Conservation (phyloP, 2,113 vertebrate genomes). For the Aegotheles bennettii region DNA sequence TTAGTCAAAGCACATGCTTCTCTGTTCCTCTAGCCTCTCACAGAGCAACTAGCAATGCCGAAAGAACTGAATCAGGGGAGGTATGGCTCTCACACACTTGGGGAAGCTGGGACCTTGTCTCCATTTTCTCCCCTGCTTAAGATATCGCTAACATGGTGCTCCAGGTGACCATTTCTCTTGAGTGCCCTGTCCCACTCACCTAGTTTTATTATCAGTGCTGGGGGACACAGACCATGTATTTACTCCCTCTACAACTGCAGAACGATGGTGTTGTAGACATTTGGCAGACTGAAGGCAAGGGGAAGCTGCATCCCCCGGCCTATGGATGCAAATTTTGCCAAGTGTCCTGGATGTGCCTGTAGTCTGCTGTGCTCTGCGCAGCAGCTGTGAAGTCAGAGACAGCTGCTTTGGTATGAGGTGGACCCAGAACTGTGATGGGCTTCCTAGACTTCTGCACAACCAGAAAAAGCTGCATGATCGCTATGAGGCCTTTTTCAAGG, state of each 20-base stretch:
- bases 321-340: background rate
- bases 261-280: background rate
- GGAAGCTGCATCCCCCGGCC: rapidly evolving
- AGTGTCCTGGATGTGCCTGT: background rate
- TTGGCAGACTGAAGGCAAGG: background rate
- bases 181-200: background rate
- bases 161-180: background rate
- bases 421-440: background rate
- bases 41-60: background rate
- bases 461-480: background rate
- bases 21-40: background rate
- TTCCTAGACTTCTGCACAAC: background rate
- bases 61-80: background rate
- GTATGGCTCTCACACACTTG: background rate
- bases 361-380: background rate
- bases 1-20: background rate
- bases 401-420: background rate
- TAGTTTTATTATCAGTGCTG: background rate
- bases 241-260: background rate
- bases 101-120: background rate
- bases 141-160: background rate
- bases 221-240: background rate
- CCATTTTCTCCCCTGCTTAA: background rate
- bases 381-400: background rate
- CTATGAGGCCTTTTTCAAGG: background rate